These are phyloP conservation scores for Ianthella basta DNA, from an alignment of 37 sponge, comb jelly and placozoan species.

Conservation along the genomic window DNA sequence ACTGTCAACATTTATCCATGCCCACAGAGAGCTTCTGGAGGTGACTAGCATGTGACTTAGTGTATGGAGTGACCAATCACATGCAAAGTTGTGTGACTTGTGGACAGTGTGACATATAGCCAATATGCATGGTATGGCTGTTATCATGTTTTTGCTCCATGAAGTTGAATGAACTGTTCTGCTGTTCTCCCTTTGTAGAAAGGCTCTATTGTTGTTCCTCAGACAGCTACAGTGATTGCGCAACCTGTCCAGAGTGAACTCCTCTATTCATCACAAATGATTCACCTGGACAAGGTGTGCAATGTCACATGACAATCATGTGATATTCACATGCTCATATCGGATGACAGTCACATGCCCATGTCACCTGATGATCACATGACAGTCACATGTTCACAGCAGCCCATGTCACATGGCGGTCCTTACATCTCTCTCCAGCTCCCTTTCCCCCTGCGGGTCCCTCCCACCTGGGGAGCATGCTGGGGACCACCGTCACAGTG, in stretches of 20 bases:
- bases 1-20: constrained; percentile 71
- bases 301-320: no score
- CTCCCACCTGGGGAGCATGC: constrained; percentile 49
- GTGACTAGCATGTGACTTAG: constrained; percentile 25
- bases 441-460: constrained; percentile 36
- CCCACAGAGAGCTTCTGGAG: constrained; percentile 68
- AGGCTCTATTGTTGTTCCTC: constrained; percentile 62
- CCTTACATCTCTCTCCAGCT: background rate
- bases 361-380: background rate
- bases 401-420: no score
- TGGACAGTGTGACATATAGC: background rate
- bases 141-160: background rate
- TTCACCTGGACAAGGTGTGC: no score
- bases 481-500: constrained; percentile 60
- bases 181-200: constrained; percentile 11
- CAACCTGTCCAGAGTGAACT: constrained; percentile 59
- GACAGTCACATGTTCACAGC: background rate
- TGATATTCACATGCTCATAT: background rate
- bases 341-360: no score
- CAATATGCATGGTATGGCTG: background rate
- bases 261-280: background rate
- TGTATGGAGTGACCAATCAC: background rate
- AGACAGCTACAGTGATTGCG: constrained; percentile 50
- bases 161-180: background rate
- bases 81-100: background rate